Conservation (phyloP, 2,888 invertebrate species). For the Anthophora plumipes region DNA sequence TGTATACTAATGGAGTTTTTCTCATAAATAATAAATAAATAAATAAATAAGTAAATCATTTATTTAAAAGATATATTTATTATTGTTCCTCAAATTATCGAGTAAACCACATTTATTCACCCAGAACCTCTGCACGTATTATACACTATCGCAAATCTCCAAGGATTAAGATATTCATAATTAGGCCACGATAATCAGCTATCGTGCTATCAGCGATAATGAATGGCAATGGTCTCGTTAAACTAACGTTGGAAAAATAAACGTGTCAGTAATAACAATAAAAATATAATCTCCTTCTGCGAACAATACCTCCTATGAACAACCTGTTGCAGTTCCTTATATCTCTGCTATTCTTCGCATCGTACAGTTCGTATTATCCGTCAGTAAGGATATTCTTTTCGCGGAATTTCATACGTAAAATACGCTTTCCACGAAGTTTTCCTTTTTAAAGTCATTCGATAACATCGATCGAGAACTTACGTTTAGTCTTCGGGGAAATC, state of each 20-base stretch:
- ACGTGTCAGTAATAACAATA: slow-evolving; percentile 4
- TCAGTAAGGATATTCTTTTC: slow-evolving; percentile 21
- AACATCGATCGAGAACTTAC: neutral
- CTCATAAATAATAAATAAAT: no score
- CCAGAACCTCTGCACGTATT: no score
- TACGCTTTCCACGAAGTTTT: neutral
- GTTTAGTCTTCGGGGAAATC: neutral
- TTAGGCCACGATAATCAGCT: neutral
- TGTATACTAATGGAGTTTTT: no score
- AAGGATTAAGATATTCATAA: neutral
- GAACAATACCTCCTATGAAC: slow-evolving; percentile 24
- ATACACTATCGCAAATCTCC: neutral
- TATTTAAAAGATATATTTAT: no score
- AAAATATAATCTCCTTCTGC: slow-evolving; percentile 4
- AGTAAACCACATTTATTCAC: no score
- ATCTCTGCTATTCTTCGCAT: slow-evolving; percentile 20
- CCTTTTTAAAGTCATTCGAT: neutral
- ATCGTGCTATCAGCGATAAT: neutral
- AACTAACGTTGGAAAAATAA: slow-evolving; percentile 9
- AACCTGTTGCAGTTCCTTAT: slow-evolving; percentile 52
- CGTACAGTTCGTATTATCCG: slow-evolving; percentile 1
- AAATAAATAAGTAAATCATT: no score
- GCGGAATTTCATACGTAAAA: neutral
- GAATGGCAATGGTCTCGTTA: neutral
- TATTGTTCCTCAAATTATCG: no score